Evolutionary conservation across 2,113 vertebrate genomes (phyloP).

Genomic region (Callocephalon fimbriatum): DNA sequence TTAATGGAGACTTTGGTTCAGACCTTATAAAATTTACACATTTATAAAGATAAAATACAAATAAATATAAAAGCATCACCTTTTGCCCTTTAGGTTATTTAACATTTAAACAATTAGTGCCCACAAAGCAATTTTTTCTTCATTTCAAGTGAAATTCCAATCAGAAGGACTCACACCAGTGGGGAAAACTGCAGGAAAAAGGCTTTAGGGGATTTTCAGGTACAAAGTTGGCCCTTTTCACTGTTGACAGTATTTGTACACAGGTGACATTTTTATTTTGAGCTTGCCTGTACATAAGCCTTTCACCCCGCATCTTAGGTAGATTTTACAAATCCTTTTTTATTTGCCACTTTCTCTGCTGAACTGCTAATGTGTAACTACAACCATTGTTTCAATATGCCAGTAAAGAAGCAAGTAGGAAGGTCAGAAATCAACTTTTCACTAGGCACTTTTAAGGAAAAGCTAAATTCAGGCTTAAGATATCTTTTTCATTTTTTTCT

Average conservation of each 20-base stretch:
- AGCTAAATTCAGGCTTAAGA: not conserved
- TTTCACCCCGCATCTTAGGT: not conserved
- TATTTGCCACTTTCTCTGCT: not conserved
- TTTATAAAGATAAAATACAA: not conserved
- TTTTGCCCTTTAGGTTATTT: not conserved
- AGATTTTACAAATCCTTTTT: not conserved
- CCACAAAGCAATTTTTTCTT: not conserved
- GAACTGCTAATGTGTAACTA: not conserved
- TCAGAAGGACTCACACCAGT: not conserved
- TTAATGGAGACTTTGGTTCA: not conserved
- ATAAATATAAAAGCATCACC: not conserved
- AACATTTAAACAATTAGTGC: not conserved
- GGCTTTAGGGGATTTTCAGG: not conserved
- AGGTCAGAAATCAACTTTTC: not conserved
- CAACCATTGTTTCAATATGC: not conserved
- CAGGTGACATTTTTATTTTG: not conserved
- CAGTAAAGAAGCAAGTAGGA: not conserved
- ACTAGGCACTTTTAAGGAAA: not conserved
- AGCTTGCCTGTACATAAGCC: not conserved
- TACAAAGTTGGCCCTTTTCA: not conserved
- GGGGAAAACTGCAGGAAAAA: not conserved
- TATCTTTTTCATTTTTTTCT: not conserved
- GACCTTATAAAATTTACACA: not conserved
- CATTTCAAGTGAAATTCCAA: not conserved
- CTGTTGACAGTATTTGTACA: rapidly evolving